Conservation (phyloP, 2,113 vertebrate species). For the Indicator indicator region DNA sequence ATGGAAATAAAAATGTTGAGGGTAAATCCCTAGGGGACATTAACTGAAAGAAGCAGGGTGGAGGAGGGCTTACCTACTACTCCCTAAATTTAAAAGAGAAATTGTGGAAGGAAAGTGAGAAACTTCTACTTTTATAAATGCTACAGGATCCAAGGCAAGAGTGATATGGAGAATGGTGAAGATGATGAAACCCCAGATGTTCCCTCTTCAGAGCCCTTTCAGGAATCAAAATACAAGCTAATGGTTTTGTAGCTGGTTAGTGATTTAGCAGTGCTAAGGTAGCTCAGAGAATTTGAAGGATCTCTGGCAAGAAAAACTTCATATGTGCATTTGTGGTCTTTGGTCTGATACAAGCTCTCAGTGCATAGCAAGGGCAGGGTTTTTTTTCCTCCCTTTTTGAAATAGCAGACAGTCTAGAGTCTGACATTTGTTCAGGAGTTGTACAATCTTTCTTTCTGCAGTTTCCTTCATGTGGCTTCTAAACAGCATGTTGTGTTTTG, state of each 20-base stretch:
- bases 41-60: not conserved
- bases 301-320: not conserved
- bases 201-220: not conserved
- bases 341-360: not conserved
- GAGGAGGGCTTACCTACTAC: not conserved
- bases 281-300: not conserved
- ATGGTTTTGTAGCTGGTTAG: not conserved
- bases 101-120: not conserved
- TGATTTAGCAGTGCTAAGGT: not conserved
- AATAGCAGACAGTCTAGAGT: not conserved
- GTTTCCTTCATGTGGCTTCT: not conserved
- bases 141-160: not conserved
- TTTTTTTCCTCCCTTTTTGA: not conserved
- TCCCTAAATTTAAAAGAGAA: not conserved
- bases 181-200: not conserved
- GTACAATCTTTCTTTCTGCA: not conserved
- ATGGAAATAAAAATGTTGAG: not conserved
- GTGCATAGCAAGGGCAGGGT: not conserved
- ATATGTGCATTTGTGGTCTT: not conserved
- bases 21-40: not conserved
- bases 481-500: not conserved
- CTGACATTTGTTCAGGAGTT: not conserved
- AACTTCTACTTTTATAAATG: not conserved
- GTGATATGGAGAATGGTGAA: not conserved
- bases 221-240: not conserved